Conservation (phyloP, 1,140 invertebrate species). For the Drosophila pseudoobscura region DNA sequence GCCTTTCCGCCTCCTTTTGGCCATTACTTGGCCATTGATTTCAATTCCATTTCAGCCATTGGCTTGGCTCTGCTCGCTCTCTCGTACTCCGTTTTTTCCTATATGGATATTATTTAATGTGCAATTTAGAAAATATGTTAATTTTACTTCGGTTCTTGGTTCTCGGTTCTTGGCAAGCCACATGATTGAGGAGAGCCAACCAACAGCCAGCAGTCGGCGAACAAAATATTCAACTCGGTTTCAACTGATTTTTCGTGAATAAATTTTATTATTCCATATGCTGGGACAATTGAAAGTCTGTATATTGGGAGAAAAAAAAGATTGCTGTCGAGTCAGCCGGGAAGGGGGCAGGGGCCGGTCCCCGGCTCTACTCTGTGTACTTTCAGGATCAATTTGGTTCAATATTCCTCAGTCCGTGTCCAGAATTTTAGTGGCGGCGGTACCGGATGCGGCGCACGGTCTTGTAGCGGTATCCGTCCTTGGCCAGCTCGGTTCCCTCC, state of each 20-base stretch:
- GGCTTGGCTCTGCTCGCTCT: conserved; percentile 4
- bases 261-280: conserved; percentile 77
- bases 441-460: conserved; percentile 74
- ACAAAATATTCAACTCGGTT: conserved; percentile 2
- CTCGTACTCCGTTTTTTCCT: conserved; percentile 8
- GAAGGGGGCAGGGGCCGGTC: neutral
- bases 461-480: conserved; percentile 80
- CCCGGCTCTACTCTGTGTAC: conserved; percentile 37
- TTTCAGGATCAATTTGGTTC: conserved; percentile 78
- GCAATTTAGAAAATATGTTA: conserved; percentile 50
- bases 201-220: no score
- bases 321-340: conserved; percentile 5
- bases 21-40: conserved; percentile 70
- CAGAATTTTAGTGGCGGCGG: conserved; percentile 65
- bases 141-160: conserved; percentile 2
- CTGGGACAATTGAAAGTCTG: conserved; percentile 32
- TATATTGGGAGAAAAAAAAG: conserved; percentile 21
- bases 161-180: neutral
- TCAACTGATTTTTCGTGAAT: conserved; percentile 57
- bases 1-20: conserved; percentile 17
- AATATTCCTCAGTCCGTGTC: conserved; percentile 50
- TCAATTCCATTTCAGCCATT: conserved; percentile 54
- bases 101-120: conserved; percentile 56
- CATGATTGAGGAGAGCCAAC: no score
- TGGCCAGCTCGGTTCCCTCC: conserved; percentile 68